phyloP scores from a whole-genome alignment of 1,140 invertebrate species.

The Orussus abietinus region DNA sequence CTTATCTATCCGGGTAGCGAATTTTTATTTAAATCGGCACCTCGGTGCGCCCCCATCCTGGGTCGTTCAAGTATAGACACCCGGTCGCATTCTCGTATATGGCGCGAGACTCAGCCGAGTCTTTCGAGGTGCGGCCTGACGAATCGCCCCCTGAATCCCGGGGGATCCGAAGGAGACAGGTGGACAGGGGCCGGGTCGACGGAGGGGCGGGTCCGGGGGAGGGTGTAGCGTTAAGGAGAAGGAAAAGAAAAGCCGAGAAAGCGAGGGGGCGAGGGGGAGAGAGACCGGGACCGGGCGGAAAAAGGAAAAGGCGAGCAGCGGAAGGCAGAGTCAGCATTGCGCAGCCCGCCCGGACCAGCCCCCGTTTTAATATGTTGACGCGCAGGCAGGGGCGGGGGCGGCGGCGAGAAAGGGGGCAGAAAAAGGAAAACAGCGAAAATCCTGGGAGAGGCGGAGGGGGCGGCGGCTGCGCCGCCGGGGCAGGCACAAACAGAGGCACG shows the following conservation, averaged over 20 bases:
- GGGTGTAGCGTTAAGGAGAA: neutral
- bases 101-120: no score
- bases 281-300: constrained; percentile 8
- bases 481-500: constrained; percentile 36
- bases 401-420: constrained; percentile 28
- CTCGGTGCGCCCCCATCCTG: no score
- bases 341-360: constrained; percentile 27
- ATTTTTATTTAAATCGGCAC: no score
- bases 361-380: constrained; percentile 49
- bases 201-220: no score
- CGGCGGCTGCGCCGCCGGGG: constrained; percentile 26
- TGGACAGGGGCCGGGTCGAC: no score
- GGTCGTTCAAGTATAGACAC: no score
- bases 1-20: no score
- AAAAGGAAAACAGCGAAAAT: constrained; percentile 21
- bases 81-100: no score
- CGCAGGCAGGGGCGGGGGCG: constrained; percentile 23
- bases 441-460: constrained; percentile 4
- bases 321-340: constrained; percentile 43
- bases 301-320: constrained; percentile 3
- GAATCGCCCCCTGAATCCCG: no score
- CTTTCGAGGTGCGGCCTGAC: no score
- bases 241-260: constrained; percentile 1
- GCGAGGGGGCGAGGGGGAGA: constrained; percentile 11
- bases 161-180: no score